Evolutionary conservation across 2,888 invertebrate genomes (phyloP).

Genomic region (Dicyrtomina minuta): DNA sequence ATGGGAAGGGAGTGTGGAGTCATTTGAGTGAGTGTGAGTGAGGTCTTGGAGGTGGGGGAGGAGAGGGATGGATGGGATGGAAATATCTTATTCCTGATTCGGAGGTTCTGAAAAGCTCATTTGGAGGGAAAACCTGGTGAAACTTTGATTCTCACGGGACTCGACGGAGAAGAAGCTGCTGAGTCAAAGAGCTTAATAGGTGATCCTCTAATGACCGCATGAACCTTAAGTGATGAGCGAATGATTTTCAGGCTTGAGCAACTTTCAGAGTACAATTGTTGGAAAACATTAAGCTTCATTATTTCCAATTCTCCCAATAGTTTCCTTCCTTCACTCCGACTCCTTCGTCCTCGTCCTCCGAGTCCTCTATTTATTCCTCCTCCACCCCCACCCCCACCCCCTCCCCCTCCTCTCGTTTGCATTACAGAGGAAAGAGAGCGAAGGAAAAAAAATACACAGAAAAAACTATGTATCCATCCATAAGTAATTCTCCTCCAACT

Average conservation of each 20-base stretch:
- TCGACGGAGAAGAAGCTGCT: neutral
- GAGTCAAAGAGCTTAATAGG: constrained; percentile 13
- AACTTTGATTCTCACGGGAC: neutral
- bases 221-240: constrained; percentile 18
- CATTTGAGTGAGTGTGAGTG: neutral
- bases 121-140: neutral
- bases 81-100: neutral
- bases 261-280: too few species aligned
- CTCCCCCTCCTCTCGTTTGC: neutral
- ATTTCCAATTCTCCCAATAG: neutral
- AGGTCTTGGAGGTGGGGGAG: neutral
- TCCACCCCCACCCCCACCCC: too few species aligned
- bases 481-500: too few species aligned
- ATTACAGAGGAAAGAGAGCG: neutral
- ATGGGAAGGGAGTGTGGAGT: neutral
- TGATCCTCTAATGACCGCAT: constrained; percentile 21
- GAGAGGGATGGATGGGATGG: neutral
- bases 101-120: neutral
- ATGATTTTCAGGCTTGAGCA: constrained; percentile 3
- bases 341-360: neutral
- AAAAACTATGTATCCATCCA: too few species aligned
- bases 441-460: too few species aligned
- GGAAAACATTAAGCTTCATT: too few species aligned
- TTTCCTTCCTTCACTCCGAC: neutral
- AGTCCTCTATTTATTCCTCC: too few species aligned